phyloP scores from a whole-genome alignment of 2,888 invertebrate genomes.

The Parasteatoda lunata region DNA sequence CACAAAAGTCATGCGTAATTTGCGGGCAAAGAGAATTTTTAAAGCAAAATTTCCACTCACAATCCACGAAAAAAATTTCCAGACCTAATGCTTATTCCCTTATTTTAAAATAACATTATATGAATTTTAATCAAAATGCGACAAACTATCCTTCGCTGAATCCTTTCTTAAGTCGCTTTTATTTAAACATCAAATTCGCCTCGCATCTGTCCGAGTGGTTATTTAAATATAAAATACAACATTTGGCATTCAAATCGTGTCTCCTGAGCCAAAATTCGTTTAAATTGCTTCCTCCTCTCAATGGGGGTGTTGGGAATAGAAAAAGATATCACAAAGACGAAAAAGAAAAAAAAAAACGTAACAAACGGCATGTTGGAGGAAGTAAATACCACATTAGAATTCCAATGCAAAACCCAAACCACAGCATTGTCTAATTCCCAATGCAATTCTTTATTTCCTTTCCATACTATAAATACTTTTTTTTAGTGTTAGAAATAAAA shows the following conservation, averaged over 20 bases:
- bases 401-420: constrained; percentile 52
- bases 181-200: constrained; percentile 43
- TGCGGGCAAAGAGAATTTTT: too few species aligned
- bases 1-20: too few species aligned
- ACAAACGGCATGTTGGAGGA: constrained; percentile 13
- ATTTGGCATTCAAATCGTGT: constrained; percentile 45
- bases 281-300: constrained; percentile 27
- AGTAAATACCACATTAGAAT: constrained; percentile 56
- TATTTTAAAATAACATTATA: too few species aligned
- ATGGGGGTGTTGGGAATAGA: constrained; percentile 1
- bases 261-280: constrained; percentile 40
- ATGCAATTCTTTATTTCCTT: constrained; percentile 23
- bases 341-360: background rate
- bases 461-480: background rate
- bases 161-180: background rate
- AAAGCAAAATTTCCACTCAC: too few species aligned
- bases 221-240: constrained; percentile 50
- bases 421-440: constrained; percentile 55
- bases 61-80: too few species aligned
- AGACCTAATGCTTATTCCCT: too few species aligned
- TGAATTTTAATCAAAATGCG: too few species aligned
- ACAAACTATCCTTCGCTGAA: too few species aligned
- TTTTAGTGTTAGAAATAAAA: background rate
- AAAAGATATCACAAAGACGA: background rate
- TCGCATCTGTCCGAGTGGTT: constrained; percentile 31